Evolutionary conservation across 1,140 invertebrate species (phyloP).

Genomic region (Heterodera schachtii): DNA sequence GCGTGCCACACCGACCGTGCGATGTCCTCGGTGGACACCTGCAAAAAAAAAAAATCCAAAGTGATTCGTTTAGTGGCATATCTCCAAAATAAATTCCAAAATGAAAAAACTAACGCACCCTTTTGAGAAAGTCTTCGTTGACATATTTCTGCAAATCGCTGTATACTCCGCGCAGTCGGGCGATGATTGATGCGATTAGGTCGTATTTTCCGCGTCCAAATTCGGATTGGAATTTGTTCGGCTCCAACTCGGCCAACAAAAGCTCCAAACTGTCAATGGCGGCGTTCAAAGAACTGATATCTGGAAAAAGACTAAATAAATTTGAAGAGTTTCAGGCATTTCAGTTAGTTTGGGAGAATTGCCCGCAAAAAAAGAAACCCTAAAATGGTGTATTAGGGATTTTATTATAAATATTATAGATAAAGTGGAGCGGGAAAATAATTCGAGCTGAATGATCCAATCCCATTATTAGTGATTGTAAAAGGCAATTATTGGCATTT

Average conservation of each 20-base stretch:
- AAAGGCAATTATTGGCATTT: too few relatives aligned
- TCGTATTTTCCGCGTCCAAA: slow-evolving; percentile 43
- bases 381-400: too few relatives aligned
- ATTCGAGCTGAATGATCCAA: too few relatives aligned
- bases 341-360: too few relatives aligned
- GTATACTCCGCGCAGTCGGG: slow-evolving; percentile 38
- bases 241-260: slow-evolving; percentile 40
- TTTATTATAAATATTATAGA: too few relatives aligned
- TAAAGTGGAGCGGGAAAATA: too few relatives aligned
- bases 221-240: slow-evolving; percentile 44
- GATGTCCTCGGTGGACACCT: slow-evolving; percentile 49
- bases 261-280: slow-evolving; percentile 40
- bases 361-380: too few relatives aligned
- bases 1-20: slow-evolving; percentile 50
- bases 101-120: too few relatives aligned
- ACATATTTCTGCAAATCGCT: slow-evolving; percentile 45
- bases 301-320: slow-evolving; percentile 14
- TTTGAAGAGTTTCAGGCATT: neutral
- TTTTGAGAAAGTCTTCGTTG: slow-evolving; percentile 25
- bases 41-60: neutral
- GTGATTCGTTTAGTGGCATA: too few relatives aligned
- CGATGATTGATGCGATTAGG: slow-evolving; percentile 45
- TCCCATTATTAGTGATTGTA: too few relatives aligned
- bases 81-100: slow-evolving; percentile 2
- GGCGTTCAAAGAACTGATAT: slow-evolving; percentile 29